Conservation (phyloP, 2,888 invertebrate species). For the Lapara coniferarum region DNA sequence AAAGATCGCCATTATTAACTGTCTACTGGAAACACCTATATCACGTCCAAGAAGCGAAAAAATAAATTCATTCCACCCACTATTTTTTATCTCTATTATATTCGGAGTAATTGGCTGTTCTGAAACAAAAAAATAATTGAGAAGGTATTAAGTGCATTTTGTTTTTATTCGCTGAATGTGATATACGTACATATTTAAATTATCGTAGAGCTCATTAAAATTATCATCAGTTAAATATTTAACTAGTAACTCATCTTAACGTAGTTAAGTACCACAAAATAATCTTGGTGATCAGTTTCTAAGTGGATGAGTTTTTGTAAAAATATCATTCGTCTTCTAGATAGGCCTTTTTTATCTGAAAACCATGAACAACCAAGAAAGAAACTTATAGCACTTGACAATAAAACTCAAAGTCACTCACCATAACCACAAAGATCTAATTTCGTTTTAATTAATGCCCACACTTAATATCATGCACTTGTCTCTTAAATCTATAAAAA, state of each 20-base stretch:
- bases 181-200: too few species aligned
- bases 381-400: neutral
- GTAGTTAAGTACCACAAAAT: slow-evolving; percentile 2
- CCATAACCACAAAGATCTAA: slow-evolving; percentile 38
- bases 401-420: slow-evolving; percentile 10
- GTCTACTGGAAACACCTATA: too few species aligned
- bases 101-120: too few species aligned
- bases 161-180: too few species aligned
- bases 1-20: too few species aligned
- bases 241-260: neutral
- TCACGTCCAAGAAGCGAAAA: too few species aligned
- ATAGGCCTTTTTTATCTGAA: slow-evolving; percentile 20
- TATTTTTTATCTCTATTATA: too few species aligned
- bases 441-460: slow-evolving; percentile 55
- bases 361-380: neutral
- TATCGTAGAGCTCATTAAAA: neutral
- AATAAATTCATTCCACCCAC: too few species aligned
- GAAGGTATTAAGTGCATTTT: too few species aligned
- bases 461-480: slow-evolving; percentile 54
- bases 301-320: slow-evolving; percentile 28
- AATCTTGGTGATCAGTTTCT: neutral
- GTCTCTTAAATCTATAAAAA: slow-evolving; percentile 45
- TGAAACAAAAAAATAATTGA: too few species aligned
- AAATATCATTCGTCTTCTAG: slow-evolving; percentile 30
- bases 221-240: slow-evolving; percentile 15